Evolutionary conservation across 2,888 invertebrate genomes (phyloP).

Genomic region (Ophioninae sp.): DNA sequence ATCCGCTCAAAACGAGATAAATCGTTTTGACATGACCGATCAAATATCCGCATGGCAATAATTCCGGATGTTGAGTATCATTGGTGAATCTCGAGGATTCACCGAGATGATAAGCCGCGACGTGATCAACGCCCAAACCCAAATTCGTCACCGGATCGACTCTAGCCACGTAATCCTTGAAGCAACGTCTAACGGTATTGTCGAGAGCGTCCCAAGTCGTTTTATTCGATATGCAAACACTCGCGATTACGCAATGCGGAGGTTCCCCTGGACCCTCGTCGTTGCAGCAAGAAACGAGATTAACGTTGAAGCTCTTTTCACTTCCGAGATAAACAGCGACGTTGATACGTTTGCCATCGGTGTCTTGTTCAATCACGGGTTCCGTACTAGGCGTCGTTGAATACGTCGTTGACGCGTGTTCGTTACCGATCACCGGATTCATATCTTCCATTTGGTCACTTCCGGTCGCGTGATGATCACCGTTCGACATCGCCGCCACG

Average conservation of each 20-base stretch:
- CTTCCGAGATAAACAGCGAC: slow-evolving; percentile 93
- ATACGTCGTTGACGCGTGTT: slow-evolving; percentile 70
- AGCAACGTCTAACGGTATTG: slow-evolving; percentile 93
- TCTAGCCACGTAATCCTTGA: slow-evolving; percentile 96
- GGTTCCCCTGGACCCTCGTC: slow-evolving; percentile 78
- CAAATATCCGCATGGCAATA: slow-evolving; percentile 96
- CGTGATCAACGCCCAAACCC: slow-evolving; percentile 88
- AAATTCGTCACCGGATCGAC: slow-evolving; percentile 92
- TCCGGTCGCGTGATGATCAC: slow-evolving; percentile 66
- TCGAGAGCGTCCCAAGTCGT: slow-evolving; percentile 98
- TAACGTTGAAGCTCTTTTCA: slow-evolving; percentile 84
- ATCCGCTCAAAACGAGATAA: slow-evolving; percentile 94
- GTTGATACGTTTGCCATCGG: slow-evolving; percentile 93
- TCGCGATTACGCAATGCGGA: slow-evolving; percentile 88
- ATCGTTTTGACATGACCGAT: slow-evolving; percentile 93
- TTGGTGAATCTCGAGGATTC: slow-evolving; percentile 91
- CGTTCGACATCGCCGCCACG: slow-evolving; percentile 76
- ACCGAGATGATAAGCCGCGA: slow-evolving; percentile 96
- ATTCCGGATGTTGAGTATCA: slow-evolving; percentile 91
- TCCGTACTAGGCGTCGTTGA: slow-evolving; percentile 70
- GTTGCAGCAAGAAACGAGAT: slow-evolving; percentile 78
- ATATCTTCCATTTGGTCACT: slow-evolving; percentile 76
- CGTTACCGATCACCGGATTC: slow-evolving; percentile 70
- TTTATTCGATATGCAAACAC: slow-evolving; percentile 94
- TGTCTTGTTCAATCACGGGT: slow-evolving; percentile 82